Conservation (phyloP, 1,140 invertebrate species). For the Phocides pigmalion region DNA sequence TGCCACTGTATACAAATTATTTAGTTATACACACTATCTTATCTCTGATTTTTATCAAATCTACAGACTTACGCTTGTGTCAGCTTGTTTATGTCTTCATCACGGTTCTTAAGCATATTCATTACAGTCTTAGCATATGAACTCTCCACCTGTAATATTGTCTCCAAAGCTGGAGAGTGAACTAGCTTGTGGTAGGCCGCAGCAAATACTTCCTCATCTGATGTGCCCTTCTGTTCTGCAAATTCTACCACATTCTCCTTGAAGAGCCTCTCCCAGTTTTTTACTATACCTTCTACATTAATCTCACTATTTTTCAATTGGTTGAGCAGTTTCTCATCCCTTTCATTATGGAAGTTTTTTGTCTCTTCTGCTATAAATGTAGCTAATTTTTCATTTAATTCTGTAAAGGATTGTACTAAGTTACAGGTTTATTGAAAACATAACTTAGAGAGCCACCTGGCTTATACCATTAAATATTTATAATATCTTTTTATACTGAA, state of each 20-base stretch:
- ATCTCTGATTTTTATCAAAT: too few relatives aligned
- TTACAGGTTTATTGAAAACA: not conserved
- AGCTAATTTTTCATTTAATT: slow-evolving; percentile 82
- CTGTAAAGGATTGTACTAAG: slow-evolving; percentile 49
- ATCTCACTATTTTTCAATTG: slow-evolving; percentile 70
- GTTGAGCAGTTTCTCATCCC: slow-evolving; percentile 82
- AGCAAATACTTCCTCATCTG: slow-evolving; percentile 90
- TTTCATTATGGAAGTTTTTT: slow-evolving; percentile 84
- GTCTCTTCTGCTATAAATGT: slow-evolving; percentile 81
- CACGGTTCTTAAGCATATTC: slow-evolving; percentile 86
- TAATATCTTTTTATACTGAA: too few relatives aligned
- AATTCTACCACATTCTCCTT: slow-evolving; percentile 85
- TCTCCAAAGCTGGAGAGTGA: slow-evolving; percentile 91
- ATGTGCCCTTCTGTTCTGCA: slow-evolving; percentile 88
- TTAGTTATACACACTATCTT: too few relatives aligned
- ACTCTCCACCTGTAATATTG: slow-evolving; percentile 91
- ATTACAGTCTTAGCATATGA: slow-evolving; percentile 89
- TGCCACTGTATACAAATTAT: too few relatives aligned
- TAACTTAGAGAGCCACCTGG: too few relatives aligned
- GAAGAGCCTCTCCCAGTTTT: slow-evolving; percentile 76
- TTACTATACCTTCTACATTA: slow-evolving; percentile 73
- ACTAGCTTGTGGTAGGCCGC: slow-evolving; percentile 92
- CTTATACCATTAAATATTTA: too few relatives aligned
- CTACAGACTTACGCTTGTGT: slow-evolving; percentile 86
- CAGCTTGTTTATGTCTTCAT: slow-evolving; percentile 87